A percentile compares a stretch with the other conserved stretches of the same genome.
phyloP scores from a whole-genome alignment of 35 echinoderm and acorn worm genomes.

The Eucidaris tribuloides region DNA sequence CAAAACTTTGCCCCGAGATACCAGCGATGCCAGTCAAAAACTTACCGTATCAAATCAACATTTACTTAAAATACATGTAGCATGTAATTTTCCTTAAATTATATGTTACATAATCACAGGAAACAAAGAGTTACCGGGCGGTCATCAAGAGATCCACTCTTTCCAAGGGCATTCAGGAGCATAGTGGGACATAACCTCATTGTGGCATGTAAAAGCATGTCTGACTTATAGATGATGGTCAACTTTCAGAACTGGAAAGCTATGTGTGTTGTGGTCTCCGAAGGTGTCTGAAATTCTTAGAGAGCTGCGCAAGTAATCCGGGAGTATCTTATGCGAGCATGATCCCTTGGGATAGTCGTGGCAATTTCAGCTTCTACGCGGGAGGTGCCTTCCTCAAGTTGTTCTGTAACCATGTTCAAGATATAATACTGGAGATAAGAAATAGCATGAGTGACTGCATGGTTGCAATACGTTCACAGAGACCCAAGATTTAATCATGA shows the following conservation, averaged over 20 bases:
- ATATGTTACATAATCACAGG: background rate
- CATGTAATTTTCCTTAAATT: background rate
- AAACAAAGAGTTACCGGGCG: constrained; percentile 14
- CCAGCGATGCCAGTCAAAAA: background rate
- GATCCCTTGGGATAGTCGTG: constrained; percentile 82
- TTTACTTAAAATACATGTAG: background rate
- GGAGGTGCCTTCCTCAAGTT: constrained; percentile 53
- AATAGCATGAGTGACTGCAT: too few relatives aligned
- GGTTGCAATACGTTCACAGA: too few relatives aligned
- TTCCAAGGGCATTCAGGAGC: constrained; percentile 79
- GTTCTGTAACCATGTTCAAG: constrained; percentile 51
- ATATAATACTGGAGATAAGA: too few relatives aligned
- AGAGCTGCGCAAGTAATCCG: constrained; percentile 88
- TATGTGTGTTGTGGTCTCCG: constrained; percentile 89
- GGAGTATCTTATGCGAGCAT: constrained; percentile 65
- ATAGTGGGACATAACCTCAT: constrained; percentile 70
- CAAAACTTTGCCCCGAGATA: background rate
- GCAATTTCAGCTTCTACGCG: constrained; percentile 55
- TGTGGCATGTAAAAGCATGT: constrained; percentile 59
- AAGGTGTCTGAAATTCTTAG: constrained; percentile 66
- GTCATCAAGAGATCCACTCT: constrained; percentile 75
- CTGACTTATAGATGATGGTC: constrained; percentile 80
- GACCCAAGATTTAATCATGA: too few relatives aligned
- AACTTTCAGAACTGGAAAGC: constrained; percentile 65
- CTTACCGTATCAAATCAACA: background rate